phyloP scores from a whole-genome alignment of 2,888 invertebrate genomes.

The Dryococelus australis region DNA sequence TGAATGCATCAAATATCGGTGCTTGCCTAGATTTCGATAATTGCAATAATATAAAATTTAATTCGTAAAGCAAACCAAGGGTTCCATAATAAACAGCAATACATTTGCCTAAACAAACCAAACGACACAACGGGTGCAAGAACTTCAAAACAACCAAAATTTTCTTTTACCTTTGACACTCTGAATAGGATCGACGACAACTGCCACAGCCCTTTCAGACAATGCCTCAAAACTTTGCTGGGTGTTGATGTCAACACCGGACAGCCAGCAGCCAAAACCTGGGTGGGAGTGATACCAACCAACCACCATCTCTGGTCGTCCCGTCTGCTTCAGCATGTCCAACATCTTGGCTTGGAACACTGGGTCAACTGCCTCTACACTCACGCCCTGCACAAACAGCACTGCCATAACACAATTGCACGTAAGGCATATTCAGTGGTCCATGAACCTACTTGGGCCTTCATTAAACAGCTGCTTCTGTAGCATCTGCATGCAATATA shows the following conservation, averaged over 20 bases:
- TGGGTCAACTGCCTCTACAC: conserved; percentile 99
- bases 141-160: no score
- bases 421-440: neutral
- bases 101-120: no score
- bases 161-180: conserved; percentile 86
- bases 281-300: conserved; percentile 99
- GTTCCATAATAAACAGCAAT: no score
- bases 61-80: no score
- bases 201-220: conserved; percentile 97
- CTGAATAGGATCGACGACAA: conserved; percentile 99
- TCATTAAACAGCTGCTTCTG: neutral
- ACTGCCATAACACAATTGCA: neutral
- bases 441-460: neutral
- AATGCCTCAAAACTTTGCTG: conserved; percentile 99
- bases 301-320: conserved; percentile 99
- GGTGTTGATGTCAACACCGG: conserved; percentile 99
- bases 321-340: conserved; percentile 97
- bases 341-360: conserved; percentile 99
- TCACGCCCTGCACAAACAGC: conserved; percentile 73
- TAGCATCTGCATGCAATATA: neutral
- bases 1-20: no score
- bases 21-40: no score
- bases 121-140: no score
- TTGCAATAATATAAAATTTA: no score
- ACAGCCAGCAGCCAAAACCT: conserved; percentile 99